Evolutionary conservation across 64 coral and sea anemone genomes (phyloP), one percentile per base, ranked within the genome.

Genomic region (Pocillopora damicornis): DNA sequence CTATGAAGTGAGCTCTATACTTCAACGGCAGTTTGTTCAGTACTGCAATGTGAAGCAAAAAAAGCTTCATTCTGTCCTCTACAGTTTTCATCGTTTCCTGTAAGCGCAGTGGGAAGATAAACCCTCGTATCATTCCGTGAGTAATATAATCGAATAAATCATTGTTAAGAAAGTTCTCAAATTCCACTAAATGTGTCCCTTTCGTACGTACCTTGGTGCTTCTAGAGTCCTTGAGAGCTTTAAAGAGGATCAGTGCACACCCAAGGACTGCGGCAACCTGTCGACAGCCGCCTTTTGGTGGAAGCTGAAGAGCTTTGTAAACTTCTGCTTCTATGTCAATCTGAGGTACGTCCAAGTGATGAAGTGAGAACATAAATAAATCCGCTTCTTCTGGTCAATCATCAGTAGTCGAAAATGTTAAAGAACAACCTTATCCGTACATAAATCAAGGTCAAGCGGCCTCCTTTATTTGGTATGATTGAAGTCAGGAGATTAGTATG

Each of bases 1-100:
- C 63, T 75, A 90, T 14, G 18, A 80, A 35, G 12, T 83, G 81
- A 25, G 89, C 79, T 76, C 89, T 82, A 61, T 84, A 90, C 68
- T 63, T 75, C 58, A 90, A 45, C 35, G 89, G 79, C 12, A 90
- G 26, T 23, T 63, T 75, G 34, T 80, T 77, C 17, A 90, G 79
- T 34, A 90, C 15, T 59, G 83, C 30, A 83, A n/a, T 61, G 17
- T 90, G 89, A 73, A 90, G 59, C 34, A 90, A 61, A 25, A 85
- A 72, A 37, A 84, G 68, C 59, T 82, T 80, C 0, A 90, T 56
- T 37, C 59, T 72, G 74, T 90, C 72, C 64, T 63, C 34, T 18
- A 26, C 26, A 60, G 72, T 30, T 76, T 76, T 38, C 8, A 38
- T 9, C 25, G 60, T 62, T 42, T 61, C 35, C 73, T 88, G 25